These are phyloP conservation scores for Tapera naevia DNA, from an alignment of 2,797 vertebrate genomes.

Conservation along the genomic window DNA sequence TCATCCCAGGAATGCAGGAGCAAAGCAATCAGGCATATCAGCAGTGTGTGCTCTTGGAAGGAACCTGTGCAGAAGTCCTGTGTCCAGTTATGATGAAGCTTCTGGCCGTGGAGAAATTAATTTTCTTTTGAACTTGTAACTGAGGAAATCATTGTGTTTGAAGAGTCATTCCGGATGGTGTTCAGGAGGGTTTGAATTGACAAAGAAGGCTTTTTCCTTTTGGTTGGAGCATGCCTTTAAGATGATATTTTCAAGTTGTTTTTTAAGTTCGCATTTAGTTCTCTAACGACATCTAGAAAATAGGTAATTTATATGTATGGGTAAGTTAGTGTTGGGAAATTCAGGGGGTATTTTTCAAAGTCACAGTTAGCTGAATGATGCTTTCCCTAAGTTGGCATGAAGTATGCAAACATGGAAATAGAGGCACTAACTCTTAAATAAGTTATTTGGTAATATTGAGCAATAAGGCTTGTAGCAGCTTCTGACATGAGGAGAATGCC, in stretches of 20 bases:
- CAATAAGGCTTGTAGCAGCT: background rate
- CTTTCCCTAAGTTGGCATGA: background rate
- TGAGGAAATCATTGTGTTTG: background rate
- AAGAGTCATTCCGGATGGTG: background rate
- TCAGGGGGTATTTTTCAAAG: background rate
- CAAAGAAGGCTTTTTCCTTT: background rate
- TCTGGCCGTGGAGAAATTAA: background rate
- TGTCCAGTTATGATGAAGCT: background rate
- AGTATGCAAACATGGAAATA: background rate
- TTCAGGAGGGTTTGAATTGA: background rate
- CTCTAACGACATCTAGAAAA: background rate
- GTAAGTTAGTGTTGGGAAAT: background rate
- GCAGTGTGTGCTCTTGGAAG: background rate
- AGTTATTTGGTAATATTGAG: background rate
- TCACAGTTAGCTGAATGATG: background rate
- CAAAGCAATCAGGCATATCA: background rate
- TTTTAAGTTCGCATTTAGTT: background rate
- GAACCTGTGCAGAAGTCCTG: rapidly evolving
- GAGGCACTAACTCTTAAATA: background rate
- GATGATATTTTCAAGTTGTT: background rate
- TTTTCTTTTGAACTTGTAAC: too few species aligned
- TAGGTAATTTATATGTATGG: background rate
- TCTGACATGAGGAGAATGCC: background rate
- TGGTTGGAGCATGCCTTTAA: background rate
- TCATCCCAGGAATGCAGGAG: background rate